A percentile compares a stretch with the other conserved stretches of the same genome.
phyloP scores from a whole-genome alignment of 2,888 invertebrate genomes.

The Drosophila sordidula region DNA sequence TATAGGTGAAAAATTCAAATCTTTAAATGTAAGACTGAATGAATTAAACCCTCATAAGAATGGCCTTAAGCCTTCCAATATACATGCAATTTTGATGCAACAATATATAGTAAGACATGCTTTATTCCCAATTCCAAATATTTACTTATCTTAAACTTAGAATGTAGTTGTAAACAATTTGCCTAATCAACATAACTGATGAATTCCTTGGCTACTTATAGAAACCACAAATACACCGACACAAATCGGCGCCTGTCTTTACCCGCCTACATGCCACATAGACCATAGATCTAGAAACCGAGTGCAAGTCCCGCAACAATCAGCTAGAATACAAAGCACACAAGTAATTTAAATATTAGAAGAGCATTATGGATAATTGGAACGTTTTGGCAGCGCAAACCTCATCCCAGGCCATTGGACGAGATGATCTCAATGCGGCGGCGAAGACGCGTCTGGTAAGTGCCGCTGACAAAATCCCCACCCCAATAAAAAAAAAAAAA shows the following conservation, averaged over 20 bases:
- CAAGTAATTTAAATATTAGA: conserved; percentile 30
- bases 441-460: conserved; percentile 83
- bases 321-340: conserved; percentile 21
- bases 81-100: neutral
- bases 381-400: conserved; percentile 89
- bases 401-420: conserved; percentile 88
- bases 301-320: conserved; percentile 31
- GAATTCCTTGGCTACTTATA: conserved; percentile 61
- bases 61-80: no score
- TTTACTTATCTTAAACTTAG: no score
- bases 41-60: no score
- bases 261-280: conserved; percentile 18
- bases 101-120: neutral
- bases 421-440: conserved; percentile 86
- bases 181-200: conserved; percentile 19
- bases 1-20: neutral
- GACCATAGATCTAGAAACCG: conserved; percentile 38
- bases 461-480: conserved; percentile 30
- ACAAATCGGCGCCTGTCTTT: conserved; percentile 32
- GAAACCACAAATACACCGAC: conserved; percentile 41
- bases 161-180: conserved; percentile 1
- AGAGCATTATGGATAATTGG: conserved; percentile 89
- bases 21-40: neutral
- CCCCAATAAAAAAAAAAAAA: neutral
- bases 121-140: neutral